A percentile compares a stretch with the other conserved stretches of the same genome.
Evolutionary conservation across 2,797 vertebrate species (phyloP).

Genomic region (Tinamus major): DNA sequence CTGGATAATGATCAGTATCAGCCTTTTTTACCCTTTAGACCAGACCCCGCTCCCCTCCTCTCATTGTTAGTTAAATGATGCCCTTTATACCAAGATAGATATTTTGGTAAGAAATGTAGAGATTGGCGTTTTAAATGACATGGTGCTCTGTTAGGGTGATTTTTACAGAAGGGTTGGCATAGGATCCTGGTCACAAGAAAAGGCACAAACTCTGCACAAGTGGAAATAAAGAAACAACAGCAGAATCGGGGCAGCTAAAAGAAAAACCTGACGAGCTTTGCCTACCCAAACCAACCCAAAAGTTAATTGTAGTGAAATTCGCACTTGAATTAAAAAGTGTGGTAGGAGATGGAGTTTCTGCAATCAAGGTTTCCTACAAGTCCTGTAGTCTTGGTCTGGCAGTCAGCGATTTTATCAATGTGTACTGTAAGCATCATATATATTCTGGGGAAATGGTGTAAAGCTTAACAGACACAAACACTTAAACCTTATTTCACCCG

Average conservation of each 20-base stretch:
- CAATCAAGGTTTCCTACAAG: not conserved
- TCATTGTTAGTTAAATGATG: not conserved
- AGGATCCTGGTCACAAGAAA: not conserved
- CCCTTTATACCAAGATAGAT: not conserved
- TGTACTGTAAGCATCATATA: not conserved
- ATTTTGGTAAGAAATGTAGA: not conserved
- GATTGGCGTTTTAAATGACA: not conserved
- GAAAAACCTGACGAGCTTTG: not conserved
- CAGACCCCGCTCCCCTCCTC: not conserved
- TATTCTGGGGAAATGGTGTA: not conserved
- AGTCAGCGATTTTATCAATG: rapidly evolving
- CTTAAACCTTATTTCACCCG: not conserved
- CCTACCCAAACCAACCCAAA: not conserved
- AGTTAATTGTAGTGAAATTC: not conserved
- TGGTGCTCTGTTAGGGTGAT: too few species aligned
- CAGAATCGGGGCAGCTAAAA: not conserved
- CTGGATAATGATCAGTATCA: too few species aligned
- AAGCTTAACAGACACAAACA: not conserved
- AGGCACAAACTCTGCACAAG: not conserved
- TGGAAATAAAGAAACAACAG: not conserved
- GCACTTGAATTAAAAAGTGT: rapidly evolving
- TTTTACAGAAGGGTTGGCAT: not conserved
- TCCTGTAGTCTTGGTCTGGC: not conserved
- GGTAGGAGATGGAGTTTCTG: not conserved
- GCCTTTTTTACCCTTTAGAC: not conserved